Base-by-base conservation (phyloP, 2,888 invertebrate genomes). In the Cremastobaeus sp. region DNA sequence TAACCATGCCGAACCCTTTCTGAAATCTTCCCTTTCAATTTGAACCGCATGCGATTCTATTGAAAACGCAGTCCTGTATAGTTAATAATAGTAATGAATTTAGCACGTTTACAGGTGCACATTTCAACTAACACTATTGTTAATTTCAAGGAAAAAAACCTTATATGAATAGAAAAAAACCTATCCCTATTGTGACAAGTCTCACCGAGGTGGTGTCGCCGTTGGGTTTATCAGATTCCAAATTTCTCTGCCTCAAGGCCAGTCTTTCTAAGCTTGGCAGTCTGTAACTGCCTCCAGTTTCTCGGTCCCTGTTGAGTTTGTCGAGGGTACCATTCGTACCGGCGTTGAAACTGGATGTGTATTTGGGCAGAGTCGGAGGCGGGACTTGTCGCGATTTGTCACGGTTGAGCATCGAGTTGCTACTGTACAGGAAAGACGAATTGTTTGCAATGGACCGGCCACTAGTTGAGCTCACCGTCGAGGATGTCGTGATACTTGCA, bases 251-350 rank as follows among this genome's bases (percentile, higher is more conserved):
- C 71, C 95, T 90, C 79, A 94, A 91, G 43, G 95, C 95, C 84
- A 95, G 90, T 85, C 95, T 91, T 88, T 95, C 95, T 76, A 95
- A 91, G 86, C 95, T 95, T 59, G 95, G 93, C 80, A 95, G 90
- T 76, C 90, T 88, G 88, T 95, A 95, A 59, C 94, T 94, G 81
- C 93, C 93, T 78, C 94, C 93, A 79, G 92, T 91, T 83, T 93
- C 93, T 77, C 90, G 89, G 77, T 93, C 93, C 71, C 93, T 90
- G 80, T 91, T 92, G 69, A 93, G 89, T 41, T 91, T 88, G 57
- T 90, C 90, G 82, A 92, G 92, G 78, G 88, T 86, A 60, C 89
- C 86, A 59, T 91, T 91, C 78, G 91, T 92, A 47, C 93, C 93
- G 71, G 93, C 93, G 84, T 92, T 93, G 85, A 93, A 93, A 78